phyloP scores from a whole-genome alignment of 2,888 invertebrate species.

The Drosophila mulleri region DNA sequence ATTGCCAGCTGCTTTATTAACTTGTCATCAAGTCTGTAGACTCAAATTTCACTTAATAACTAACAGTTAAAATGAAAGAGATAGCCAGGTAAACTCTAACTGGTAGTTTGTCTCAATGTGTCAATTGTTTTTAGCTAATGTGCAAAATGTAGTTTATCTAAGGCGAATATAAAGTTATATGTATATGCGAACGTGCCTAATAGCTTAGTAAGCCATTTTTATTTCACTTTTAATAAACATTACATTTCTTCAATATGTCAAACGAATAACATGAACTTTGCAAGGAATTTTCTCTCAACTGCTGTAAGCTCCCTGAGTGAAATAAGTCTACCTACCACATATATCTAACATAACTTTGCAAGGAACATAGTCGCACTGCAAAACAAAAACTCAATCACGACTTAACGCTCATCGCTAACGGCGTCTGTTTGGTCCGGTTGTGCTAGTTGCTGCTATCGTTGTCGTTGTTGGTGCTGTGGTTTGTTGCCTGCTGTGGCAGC shows the following conservation, averaged over 20 bases:
- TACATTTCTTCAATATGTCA: no score
- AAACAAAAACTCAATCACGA: slow-evolving; percentile 15
- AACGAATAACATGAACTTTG: no score
- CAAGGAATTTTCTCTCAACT: no score
- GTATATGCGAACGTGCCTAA: no score
- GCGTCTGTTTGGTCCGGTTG: slow-evolving; percentile 37
- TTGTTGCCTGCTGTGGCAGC: slow-evolving; percentile 40
- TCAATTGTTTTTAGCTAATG: not conserved
- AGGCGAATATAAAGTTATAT: no score
- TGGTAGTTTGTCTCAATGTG: not conserved
- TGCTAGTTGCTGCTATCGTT: slow-evolving; percentile 33
- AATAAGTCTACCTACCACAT: not conserved
- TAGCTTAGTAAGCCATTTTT: no score
- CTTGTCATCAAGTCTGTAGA: not conserved
- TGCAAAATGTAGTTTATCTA: no score
- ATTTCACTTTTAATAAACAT: no score
- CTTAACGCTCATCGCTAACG: slow-evolving; percentile 33
- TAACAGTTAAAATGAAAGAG: not conserved
- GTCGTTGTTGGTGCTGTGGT: slow-evolving; percentile 16
- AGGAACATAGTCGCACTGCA: not conserved
- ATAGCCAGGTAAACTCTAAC: not conserved
- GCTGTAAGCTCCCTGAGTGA: no score
- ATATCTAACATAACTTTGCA: slow-evolving; percentile 3
- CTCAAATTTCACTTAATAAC: not conserved
- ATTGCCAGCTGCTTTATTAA: not conserved